Conservation (phyloP, 1,140 invertebrate genomes). For the Leptopilina boulardi region DNA sequence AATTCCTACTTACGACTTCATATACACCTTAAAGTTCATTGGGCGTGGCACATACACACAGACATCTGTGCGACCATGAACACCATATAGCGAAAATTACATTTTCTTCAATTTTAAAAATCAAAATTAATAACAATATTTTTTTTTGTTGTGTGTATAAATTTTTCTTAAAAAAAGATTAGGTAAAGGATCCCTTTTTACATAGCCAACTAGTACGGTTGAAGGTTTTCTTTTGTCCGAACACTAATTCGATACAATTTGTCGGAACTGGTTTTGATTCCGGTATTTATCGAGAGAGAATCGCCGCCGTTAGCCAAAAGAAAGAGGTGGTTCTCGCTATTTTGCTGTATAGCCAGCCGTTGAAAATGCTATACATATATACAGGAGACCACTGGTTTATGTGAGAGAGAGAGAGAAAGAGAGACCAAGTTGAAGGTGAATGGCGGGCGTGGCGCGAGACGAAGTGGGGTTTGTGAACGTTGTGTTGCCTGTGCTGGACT, state of each 20-base stretch:
- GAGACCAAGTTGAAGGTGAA: conserved; percentile 69
- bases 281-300: conserved; percentile 42
- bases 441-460: conserved; percentile 65
- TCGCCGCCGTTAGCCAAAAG: conserved; percentile 25
- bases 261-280: conserved; percentile 47
- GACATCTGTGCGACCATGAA: conserved; percentile 25
- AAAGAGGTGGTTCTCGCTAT: conserved; percentile 34
- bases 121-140: no score
- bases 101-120: background rate
- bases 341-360: conserved; percentile 22
- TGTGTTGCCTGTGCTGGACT: conserved; percentile 50
- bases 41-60: conserved; percentile 43
- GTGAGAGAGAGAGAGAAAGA: conserved; percentile 36
- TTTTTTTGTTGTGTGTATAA: background rate
- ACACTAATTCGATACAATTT: conserved; percentile 46
- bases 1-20: conserved; percentile 14
- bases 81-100: conserved; percentile 1
- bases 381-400: conserved; percentile 8
- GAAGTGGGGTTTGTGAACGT: conserved; percentile 47
- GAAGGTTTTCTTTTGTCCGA: conserved; percentile 38
- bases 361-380: conserved; percentile 8
- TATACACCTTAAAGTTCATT: conserved; percentile 34
- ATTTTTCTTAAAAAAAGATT: background rate
- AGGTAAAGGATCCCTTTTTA: background rate
- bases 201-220: background rate